phyloP scores from a whole-genome alignment of 1,140 invertebrate genomes.

The Agraylea sexmaculata region DNA sequence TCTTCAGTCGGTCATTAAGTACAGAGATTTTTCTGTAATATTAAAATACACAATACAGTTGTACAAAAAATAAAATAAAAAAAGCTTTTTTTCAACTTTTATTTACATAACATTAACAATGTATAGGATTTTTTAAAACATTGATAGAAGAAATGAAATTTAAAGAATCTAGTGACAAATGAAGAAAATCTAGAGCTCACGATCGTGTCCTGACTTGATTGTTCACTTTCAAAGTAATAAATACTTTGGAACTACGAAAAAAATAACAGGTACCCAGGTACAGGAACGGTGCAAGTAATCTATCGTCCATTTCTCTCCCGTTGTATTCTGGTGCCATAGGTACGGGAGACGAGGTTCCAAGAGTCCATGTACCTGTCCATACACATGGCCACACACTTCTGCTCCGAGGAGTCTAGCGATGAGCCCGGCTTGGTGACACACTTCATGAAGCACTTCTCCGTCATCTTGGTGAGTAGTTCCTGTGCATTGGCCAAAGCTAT shows the following conservation, averaged over 20 bases:
- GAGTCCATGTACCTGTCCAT: slow-evolving; percentile 97
- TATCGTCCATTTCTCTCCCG: slow-evolving; percentile 56
- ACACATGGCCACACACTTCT: slow-evolving; percentile 96
- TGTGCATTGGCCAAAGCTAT: slow-evolving; percentile 90
- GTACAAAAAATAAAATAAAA: too few species aligned
- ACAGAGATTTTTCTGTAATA: too few species aligned
- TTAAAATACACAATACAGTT: too few species aligned
- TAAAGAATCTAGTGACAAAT: not conserved
- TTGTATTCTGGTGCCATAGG: slow-evolving; percentile 72
- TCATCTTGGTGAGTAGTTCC: slow-evolving; percentile 90
- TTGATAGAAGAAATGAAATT: not conserved
- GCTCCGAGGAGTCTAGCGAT: slow-evolving; percentile 80
- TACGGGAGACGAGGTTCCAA: slow-evolving; percentile 79
- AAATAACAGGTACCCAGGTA: too few species aligned
- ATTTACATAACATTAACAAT: too few species aligned
- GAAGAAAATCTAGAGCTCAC: too few species aligned
- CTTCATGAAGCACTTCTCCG: slow-evolving; percentile 94
- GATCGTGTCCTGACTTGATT: too few species aligned
- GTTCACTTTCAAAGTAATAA: too few species aligned
- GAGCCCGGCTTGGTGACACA: slow-evolving; percentile 87
- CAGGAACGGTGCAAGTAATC: not conserved
- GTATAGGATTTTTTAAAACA: not conserved
- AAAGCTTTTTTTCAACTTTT: too few species aligned
- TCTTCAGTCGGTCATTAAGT: too few species aligned
- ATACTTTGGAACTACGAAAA: too few species aligned